Percentiles rank a stretch among this genome's conserved stretches.
Evolutionary conservation across 2,888 invertebrate genomes (phyloP).

Genomic region (Parnassius smintheus): DNA sequence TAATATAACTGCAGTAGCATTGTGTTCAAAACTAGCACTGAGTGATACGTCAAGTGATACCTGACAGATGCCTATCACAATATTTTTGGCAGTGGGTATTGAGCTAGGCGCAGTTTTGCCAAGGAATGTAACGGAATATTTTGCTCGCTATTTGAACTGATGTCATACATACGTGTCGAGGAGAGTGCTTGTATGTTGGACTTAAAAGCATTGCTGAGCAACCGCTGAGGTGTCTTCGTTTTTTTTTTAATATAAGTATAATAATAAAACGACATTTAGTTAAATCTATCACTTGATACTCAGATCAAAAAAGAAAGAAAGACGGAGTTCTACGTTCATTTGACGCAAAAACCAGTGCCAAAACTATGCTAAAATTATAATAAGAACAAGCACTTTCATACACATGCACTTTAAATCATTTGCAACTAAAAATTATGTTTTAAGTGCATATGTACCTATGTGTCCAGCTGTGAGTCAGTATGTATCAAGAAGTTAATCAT

Average conservation of each 20-base stretch:
- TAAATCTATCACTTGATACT: too few species aligned
- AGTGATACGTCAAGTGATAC: conserved; percentile 2
- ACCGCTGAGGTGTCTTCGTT: conserved; percentile 6
- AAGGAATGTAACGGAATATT: conserved; percentile 21
- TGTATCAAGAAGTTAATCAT: too few species aligned
- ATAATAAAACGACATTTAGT: too few species aligned
- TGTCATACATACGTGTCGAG: conserved; percentile 11
- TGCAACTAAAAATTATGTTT: too few species aligned
- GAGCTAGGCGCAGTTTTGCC: conserved; percentile 19
- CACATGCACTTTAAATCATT: too few species aligned
- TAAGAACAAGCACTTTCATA: too few species aligned
- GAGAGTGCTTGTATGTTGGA: neutral
- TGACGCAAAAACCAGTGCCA: too few species aligned
- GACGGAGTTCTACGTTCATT: too few species aligned
- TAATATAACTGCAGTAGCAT: neutral
- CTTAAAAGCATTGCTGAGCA: conserved; percentile 5
- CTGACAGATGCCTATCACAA: conserved; percentile 18
- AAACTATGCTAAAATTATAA: too few species aligned
- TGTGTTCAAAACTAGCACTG: conserved; percentile 3
- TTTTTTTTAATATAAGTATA: neutral
- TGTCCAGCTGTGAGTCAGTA: too few species aligned
- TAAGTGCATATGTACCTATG: too few species aligned
- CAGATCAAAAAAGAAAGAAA: too few species aligned
- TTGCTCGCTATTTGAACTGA: conserved; percentile 13
- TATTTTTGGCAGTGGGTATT: conserved; percentile 9